Evolutionary conservation across 2,797 vertebrate genomes (phyloP).

Genomic region (Notoglanidium macrostoma): DNA sequence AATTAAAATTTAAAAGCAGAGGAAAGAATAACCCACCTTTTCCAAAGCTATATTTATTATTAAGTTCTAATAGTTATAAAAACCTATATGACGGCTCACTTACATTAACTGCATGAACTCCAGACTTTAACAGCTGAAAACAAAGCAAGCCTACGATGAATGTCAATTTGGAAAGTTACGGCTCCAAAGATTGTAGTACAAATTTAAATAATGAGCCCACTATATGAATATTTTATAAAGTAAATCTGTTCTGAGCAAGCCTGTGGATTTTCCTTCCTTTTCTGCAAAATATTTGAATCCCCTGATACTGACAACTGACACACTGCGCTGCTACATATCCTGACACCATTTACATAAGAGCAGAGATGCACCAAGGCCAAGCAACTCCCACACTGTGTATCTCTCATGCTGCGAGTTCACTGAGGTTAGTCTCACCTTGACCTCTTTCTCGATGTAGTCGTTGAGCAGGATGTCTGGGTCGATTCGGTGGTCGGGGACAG

Average conservation of each 20-base stretch:
- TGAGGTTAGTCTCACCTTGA: conserved; percentile 81
- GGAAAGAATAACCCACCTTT: neutral
- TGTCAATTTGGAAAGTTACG: too few species aligned
- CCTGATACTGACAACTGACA: neutral
- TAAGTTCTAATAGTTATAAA: neutral
- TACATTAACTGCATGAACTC: neutral
- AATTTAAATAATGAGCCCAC: neutral
- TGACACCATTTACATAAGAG: neutral
- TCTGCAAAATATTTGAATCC: neutral
- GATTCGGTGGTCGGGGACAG: conserved; percentile 88
- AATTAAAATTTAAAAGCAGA: neutral
- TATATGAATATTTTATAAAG: neutral
- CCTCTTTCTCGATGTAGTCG: conserved; percentile 98
- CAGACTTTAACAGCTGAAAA: too few species aligned
- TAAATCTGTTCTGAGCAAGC: neutral
- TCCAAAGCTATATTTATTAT: neutral
- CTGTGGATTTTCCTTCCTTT: neutral
- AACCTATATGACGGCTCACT: neutral
- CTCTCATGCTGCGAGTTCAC: neutral
- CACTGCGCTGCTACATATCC: neutral
- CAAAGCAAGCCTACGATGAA: neutral
- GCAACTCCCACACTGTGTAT: neutral
- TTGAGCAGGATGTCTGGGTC: conserved; percentile 95
- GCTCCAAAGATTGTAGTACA: neutral
- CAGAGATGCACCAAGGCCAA: neutral